Conservation (phyloP, 92 coral and sea anemone genomes). For the Ricordea florida region DNA sequence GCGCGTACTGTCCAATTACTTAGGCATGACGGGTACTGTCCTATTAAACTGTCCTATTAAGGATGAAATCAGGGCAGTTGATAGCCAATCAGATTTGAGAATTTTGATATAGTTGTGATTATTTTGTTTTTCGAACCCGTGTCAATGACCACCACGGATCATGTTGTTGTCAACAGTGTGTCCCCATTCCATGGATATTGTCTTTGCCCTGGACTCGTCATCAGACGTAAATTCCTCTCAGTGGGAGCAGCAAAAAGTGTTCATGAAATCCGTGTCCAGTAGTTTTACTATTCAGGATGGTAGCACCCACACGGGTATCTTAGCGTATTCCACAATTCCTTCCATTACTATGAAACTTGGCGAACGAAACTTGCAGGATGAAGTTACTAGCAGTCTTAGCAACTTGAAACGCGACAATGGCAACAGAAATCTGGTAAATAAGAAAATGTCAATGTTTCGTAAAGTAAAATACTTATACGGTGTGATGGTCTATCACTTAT, state of each 20-base stretch:
- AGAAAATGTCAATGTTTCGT: no score
- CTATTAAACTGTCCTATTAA: no score
- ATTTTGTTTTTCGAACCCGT: not conserved
- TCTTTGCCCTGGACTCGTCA: slow-evolving; percentile 96
- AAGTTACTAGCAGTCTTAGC: slow-evolving; percentile 65
- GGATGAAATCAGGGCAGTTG: no score
- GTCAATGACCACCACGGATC: not conserved
- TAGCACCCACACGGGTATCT: slow-evolving; percentile 86
- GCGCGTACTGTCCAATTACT: no score
- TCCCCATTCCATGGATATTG: slow-evolving; percentile 86
- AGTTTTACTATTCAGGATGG: slow-evolving; percentile 74
- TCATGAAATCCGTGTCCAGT: slow-evolving; percentile 66
- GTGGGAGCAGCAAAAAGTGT: slow-evolving; percentile 91
- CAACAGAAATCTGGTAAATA: slow-evolving; percentile 74
- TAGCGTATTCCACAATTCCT: slow-evolving; percentile 95
- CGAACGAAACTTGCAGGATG: slow-evolving; percentile 70
- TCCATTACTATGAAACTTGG: slow-evolving; percentile 87
- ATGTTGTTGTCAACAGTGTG: slow-evolving; percentile 67
- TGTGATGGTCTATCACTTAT: no score
- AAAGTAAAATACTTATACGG: no score
- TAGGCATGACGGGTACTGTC: no score
- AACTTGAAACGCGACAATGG: slow-evolving; percentile 82
- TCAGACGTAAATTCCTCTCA: slow-evolving; percentile 76
- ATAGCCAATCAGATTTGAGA: no score
- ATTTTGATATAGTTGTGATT: no score